Evolutionary conservation across 1,140 invertebrate genomes (phyloP), one percentile per base, ranked within the genome.

Genomic region (Aphelinus atriplicis): DNA sequence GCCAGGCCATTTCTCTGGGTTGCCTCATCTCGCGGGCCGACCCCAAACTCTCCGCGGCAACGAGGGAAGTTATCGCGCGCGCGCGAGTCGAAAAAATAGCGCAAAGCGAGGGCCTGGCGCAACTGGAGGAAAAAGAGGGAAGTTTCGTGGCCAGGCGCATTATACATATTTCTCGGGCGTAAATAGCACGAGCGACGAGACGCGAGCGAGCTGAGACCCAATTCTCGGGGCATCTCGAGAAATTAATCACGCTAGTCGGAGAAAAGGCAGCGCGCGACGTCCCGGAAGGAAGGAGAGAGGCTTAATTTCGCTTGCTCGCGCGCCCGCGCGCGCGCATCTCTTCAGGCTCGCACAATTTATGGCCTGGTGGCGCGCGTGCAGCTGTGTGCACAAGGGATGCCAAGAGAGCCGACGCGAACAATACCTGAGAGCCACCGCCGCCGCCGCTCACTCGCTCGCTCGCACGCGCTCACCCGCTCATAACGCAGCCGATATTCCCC

Each of bases 291-390:
- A 76, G 71, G 72, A 51, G 71, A 66, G 78, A 76, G 70, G 73
- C 76, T 79, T 80, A 81, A 81, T 78, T 81, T 73, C 74, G 77
- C 76, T 51, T 60, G 69, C 78, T 77, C 79, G 78, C 79, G 75
- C 63, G 73, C 65, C 63, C 48, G 56, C 51, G 48, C 26, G 48
- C 26, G 58, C 58, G 58, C 78, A 76, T 79, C 78, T 80, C 75
- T 60, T 73, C 65, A 63, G 42, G 50, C 78, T 64, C 71, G 73
- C 63, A 73, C 10, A 80, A 79, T 81, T 80, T 77, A 64, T 70
- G 61, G 57, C 72, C 72, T 57, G 65, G 72, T 75, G 71, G 60
- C 3, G 26, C 26, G 26, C 26, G 26, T 26, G 26, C 26, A 26
- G 26, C 26, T 26, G 26, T 26, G 26, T 26, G 26, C 26, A 26